phyloP scores from a whole-genome alignment of 2,797 vertebrate species.

The Leptatherina wallacei region DNA sequence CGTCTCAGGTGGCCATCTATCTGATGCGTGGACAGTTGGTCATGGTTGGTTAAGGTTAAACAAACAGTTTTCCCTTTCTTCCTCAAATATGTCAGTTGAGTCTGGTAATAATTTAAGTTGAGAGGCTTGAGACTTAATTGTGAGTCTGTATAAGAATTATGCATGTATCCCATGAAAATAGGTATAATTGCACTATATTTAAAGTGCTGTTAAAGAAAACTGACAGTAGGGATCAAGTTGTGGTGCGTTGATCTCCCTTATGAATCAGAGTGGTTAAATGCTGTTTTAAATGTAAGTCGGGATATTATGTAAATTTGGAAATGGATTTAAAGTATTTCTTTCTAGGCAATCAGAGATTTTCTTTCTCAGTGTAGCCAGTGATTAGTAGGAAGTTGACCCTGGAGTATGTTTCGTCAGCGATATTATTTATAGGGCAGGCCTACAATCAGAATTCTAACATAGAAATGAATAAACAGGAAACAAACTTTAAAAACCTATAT shows the following conservation, averaged over 20 bases:
- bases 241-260: conserved; percentile 32
- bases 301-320: conserved; percentile 41
- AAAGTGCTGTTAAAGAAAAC: conserved; percentile 69
- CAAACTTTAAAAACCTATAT: not conserved
- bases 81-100: conserved; percentile 55
- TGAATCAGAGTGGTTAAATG: conserved; percentile 47
- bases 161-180: conserved; percentile 71
- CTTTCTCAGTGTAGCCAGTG: not conserved
- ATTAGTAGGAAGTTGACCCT: conserved; percentile 5
- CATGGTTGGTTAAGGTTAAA: conserved; percentile 61
- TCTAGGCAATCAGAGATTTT: conserved; percentile 26
- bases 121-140: conserved; percentile 55
- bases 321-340: conserved; percentile 46
- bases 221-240: conserved; percentile 63
- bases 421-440: not conserved
- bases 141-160: conserved; percentile 51
- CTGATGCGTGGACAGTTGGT: conserved; percentile 34
- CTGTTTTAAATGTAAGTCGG: conserved; percentile 54
- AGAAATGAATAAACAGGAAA: not conserved
- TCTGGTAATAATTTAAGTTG: conserved; percentile 72
- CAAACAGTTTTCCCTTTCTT: conserved; percentile 73
- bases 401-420: conserved; percentile 2
- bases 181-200: conserved; percentile 69
- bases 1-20: conserved; percentile 57
- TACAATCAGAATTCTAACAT: not conserved